phyloP scores from a whole-genome alignment of 2,797 vertebrate species.

The Chelmon rostratus region DNA sequence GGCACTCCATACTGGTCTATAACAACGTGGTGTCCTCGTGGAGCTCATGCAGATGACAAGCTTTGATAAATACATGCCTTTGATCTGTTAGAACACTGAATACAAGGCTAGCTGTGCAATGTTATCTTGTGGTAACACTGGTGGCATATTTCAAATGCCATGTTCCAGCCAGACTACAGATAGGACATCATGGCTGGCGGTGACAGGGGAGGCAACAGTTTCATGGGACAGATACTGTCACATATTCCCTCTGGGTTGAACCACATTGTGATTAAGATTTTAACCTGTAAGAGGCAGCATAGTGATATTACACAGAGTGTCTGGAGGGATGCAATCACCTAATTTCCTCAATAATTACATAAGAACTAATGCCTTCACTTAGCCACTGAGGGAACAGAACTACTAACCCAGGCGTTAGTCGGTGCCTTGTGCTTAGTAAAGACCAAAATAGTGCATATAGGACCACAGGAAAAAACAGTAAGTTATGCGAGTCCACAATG shows the following conservation, averaged over 20 bases:
- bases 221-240: slow-evolving; percentile 1
- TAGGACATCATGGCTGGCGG: slow-evolving; percentile 24
- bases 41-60: slow-evolving; percentile 65
- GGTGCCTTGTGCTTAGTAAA: slow-evolving; percentile 17
- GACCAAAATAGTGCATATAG: slow-evolving; percentile 13
- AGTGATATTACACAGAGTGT: background rate
- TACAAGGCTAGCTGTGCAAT: slow-evolving; percentile 45
- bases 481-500: slow-evolving; percentile 32
- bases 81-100: slow-evolving; percentile 62
- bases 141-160: slow-evolving; percentile 55
- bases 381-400: slow-evolving; percentile 25
- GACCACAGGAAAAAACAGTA: slow-evolving; percentile 26
- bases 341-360: slow-evolving; percentile 39
- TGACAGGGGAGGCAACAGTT: slow-evolving; percentile 28
- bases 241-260: slow-evolving; percentile 13
- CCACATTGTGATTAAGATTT: slow-evolving; percentile 33
- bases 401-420: slow-evolving; percentile 15
- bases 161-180: slow-evolving; percentile 43
- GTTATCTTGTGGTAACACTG: slow-evolving; percentile 54
- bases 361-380: slow-evolving; percentile 26
- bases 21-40: slow-evolving; percentile 62
- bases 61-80: slow-evolving; percentile 72
- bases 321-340: slow-evolving; percentile 5
- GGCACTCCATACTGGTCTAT: slow-evolving; percentile 44
- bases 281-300: slow-evolving; percentile 29